Base-by-base conservation (phyloP, 2,888 invertebrate species). In the Camponotus fellah region DNA sequence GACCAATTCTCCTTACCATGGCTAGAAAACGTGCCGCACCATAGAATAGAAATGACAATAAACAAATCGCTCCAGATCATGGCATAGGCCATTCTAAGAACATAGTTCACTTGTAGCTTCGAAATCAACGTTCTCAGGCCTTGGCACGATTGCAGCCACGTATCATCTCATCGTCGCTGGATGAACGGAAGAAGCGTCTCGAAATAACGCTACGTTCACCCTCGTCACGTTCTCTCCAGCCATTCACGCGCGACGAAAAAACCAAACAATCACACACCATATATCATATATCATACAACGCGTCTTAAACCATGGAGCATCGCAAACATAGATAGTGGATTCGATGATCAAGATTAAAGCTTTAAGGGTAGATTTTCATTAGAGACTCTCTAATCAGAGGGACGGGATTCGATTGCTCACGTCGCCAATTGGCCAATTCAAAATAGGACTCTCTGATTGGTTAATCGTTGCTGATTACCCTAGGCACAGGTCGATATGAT, bases 21-120 rank as follows among this genome's bases (percentile, higher is more conserved):
- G 85, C 84, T 87, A 62, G 75, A 80, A 66, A 76, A 87, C 83
- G 84, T 81, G 83, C 82, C 81, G 82, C 86, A 86, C 85, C 89
- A 86, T 43, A 90, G 74, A 69, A 71, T 21, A 17, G 34, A 71
- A 17, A 9, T 12, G 26, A 80, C n/a, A 46, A 46, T 8, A 34
- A 62, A 32, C 26, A 60, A 80, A 21, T 34, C 43, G 12, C 43
- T 69, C 43, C 58, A n/a, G 9, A 40, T n/a, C 43, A 79, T 46
- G 21, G 21, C 37, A 43, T 14, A n/a, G 46, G 32, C 32, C 46
- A 43, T 79, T 17, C 32, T 69, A 79, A 5, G 43, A n/a, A 17
- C 58, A 37, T 26, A 21, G 21, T 56, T 58, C 46, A 71, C 21
- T 26, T 26, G 34, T 34, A 60, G 71, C 60, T 34, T 49, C 34